A percentile compares a stretch with the other conserved stretches of the same genome.
phyloP scores from a whole-genome alignment of 2,113 vertebrate species.

The Chitala chitala region DNA sequence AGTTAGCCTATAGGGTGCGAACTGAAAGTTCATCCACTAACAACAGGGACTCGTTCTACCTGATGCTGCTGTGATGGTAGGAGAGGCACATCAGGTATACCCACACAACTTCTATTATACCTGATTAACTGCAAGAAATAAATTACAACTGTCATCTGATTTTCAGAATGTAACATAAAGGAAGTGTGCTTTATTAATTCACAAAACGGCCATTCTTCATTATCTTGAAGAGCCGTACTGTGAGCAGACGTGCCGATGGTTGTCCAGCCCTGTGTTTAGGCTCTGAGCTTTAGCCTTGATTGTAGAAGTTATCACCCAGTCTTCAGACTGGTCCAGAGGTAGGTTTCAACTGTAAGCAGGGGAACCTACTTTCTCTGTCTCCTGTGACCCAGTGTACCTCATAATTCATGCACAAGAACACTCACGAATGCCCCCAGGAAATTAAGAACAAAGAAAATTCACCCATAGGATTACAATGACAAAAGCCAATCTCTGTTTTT shows the following conservation, averaged over 20 bases:
- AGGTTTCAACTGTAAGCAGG: slow-evolving; percentile 48
- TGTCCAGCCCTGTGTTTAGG: slow-evolving; percentile 35
- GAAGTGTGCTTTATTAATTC: too few species aligned
- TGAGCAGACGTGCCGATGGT: too few species aligned
- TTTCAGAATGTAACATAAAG: too few species aligned
- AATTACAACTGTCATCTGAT: too few species aligned
- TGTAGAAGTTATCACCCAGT: slow-evolving; percentile 57
- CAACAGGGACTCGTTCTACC: too few species aligned
- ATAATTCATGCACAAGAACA: slow-evolving; percentile 58
- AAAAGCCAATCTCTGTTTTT: not conserved
- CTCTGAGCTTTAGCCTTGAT: slow-evolving; percentile 59
- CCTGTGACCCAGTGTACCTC: slow-evolving; percentile 43
- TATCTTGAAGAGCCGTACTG: too few species aligned
- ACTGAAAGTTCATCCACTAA: too few species aligned
- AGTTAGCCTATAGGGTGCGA: too few species aligned
- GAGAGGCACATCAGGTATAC: too few species aligned
- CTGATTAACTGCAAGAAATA: too few species aligned
- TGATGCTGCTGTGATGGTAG: too few species aligned
- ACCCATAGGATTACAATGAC: not conserved
- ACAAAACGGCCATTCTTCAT: slow-evolving; percentile 4
- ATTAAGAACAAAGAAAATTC: slow-evolving; percentile 55
- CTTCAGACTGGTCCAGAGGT: slow-evolving; percentile 60
- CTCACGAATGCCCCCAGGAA: slow-evolving; percentile 53
- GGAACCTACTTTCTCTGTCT: slow-evolving; percentile 51
- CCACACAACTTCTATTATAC: too few species aligned